These are phyloP conservation scores for Amphiprion clarkii DNA, from an alignment of 2,797 vertebrate genomes.

Conservation along the genomic window DNA sequence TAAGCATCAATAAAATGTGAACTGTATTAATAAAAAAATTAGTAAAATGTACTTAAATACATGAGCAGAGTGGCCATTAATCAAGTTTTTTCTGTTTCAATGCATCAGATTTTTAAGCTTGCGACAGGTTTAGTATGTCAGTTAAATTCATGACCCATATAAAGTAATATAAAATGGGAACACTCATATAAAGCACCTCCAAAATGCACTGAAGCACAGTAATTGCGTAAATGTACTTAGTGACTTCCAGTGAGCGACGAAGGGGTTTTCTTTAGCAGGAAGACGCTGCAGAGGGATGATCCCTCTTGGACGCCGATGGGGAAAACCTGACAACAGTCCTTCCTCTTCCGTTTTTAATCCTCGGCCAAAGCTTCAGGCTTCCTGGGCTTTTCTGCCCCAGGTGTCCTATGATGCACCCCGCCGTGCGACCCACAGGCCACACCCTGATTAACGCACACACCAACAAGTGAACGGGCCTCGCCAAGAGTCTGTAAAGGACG, in stretches of 20 bases:
- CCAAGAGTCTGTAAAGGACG: slow-evolving; percentile 25
- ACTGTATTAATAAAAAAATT: neutral
- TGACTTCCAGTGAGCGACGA: slow-evolving; percentile 5
- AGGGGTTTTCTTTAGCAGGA: slow-evolving; percentile 2
- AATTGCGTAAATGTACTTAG: slow-evolving; percentile 3
- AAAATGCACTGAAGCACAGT: neutral
- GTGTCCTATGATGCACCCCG: slow-evolving; percentile 50
- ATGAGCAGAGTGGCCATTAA: neutral
- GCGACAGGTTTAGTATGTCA: neutral
- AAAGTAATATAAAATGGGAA: neutral
- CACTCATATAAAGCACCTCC: neutral
- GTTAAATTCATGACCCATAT: no score
- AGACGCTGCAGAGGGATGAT: slow-evolving; percentile 32
- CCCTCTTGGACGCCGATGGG: slow-evolving; percentile 21
- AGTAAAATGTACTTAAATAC: neutral
- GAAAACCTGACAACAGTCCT: slow-evolving; percentile 41
- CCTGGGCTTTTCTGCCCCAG: slow-evolving; percentile 35
- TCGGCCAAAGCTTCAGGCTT: slow-evolving; percentile 64
- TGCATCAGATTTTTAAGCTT: neutral
- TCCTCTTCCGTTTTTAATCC: slow-evolving; percentile 73
- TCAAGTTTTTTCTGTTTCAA: neutral
- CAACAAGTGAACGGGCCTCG: slow-evolving; percentile 30
- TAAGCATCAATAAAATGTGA: neutral
- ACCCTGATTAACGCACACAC: slow-evolving; percentile 49
- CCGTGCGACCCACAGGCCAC: slow-evolving; percentile 32